phyloP scores from a whole-genome alignment of 2,888 invertebrate genomes.

The Amphipoea lucens region DNA sequence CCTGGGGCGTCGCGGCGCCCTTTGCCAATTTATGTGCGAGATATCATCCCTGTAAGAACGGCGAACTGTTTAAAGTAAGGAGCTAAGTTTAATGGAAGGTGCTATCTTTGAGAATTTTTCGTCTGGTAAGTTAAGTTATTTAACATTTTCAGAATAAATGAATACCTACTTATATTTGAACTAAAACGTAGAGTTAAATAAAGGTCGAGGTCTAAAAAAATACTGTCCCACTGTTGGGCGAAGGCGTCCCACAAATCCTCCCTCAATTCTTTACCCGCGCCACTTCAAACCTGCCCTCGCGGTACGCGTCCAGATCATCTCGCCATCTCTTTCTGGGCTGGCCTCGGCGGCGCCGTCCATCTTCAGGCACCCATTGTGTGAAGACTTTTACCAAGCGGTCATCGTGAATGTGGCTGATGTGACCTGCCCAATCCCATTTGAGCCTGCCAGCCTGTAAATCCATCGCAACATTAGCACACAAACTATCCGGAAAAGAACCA shows the following conservation, averaged over 20 bases:
- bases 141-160: slow-evolving; percentile 20
- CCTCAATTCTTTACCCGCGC: too few species aligned
- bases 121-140: slow-evolving; percentile 12
- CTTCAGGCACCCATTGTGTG: too few species aligned
- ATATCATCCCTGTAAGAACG: slow-evolving; percentile 87
- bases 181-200: neutral
- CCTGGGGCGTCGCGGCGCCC: slow-evolving; percentile 69
- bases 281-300: too few species aligned
- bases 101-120: slow-evolving; percentile 42
- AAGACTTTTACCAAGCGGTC: too few species aligned
- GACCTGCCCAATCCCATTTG: too few species aligned
- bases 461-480: neutral
- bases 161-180: neutral
- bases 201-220: neutral
- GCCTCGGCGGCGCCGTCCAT: too few species aligned
- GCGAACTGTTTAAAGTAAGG: slow-evolving; percentile 73
- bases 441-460: neutral
- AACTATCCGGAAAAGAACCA: too few species aligned
- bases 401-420: too few species aligned
- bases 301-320: too few species aligned
- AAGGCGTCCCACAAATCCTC: too few species aligned
- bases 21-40: slow-evolving; percentile 85
- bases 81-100: slow-evolving; percentile 72
- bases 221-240: too few species aligned
- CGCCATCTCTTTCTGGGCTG: too few species aligned